These are phyloP conservation scores for Megathymus violae DNA, from an alignment of 1,140 invertebrate genomes.

Conservation along the genomic window DNA sequence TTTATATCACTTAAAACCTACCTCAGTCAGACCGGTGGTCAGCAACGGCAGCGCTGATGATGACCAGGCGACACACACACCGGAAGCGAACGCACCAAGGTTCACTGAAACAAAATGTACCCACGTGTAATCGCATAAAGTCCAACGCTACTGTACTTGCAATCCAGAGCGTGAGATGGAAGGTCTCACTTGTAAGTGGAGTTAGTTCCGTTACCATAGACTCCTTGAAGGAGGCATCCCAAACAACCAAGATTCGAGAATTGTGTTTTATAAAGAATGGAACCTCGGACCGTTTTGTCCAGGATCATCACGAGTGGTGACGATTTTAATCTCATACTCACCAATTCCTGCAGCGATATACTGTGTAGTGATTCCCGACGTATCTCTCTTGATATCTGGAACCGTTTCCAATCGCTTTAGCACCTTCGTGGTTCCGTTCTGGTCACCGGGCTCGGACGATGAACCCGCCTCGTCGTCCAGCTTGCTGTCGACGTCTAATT, in stretches of 20 bases:
- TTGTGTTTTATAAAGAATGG: too few species aligned
- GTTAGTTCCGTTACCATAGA: too few species aligned
- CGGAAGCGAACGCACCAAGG: conserved; percentile 83
- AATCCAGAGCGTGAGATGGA: too few species aligned
- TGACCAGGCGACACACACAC: conserved; percentile 84
- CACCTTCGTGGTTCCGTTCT: conserved; percentile 58
- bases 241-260: too few species aligned
- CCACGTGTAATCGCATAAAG: too few species aligned
- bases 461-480: conserved; percentile 46
- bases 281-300: too few species aligned
- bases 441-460: conserved; percentile 37
- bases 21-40: conserved; percentile 47
- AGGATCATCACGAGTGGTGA: too few species aligned
- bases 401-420: conserved; percentile 64
- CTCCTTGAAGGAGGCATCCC: too few species aligned
- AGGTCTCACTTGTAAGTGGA: too few species aligned
- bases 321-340: conserved; percentile 33
- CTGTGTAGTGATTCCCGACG: conserved; percentile 71
- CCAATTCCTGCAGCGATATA: conserved; percentile 74
- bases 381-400: conserved; percentile 75
- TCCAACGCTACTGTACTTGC: too few species aligned
- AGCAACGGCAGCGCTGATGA: conserved; percentile 83
- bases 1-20: conserved; percentile 38
- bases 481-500: conserved; percentile 11
- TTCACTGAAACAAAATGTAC: conserved; percentile 83